These are phyloP conservation scores for Tetraodon nigroviridis DNA, from an alignment of 2,113 vertebrate genomes.

Conservation along the genomic window DNA sequence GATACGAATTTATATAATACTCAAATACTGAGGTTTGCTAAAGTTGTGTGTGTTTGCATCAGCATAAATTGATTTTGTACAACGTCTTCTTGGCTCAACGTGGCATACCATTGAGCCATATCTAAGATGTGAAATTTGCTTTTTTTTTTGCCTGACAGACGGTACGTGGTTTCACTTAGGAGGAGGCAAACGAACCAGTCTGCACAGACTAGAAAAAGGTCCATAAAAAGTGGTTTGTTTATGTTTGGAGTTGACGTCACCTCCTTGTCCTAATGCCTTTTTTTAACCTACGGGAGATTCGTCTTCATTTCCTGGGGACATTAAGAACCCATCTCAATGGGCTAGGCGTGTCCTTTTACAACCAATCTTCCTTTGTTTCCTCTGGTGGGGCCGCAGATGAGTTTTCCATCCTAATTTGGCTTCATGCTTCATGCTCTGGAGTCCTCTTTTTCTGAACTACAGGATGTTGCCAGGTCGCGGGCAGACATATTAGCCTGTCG, in stretches of 20 bases:
- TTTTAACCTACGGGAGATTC: constrained; percentile 5
- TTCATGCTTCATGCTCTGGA: constrained; percentile 52
- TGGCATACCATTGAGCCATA: no score
- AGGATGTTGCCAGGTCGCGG: constrained; percentile 47
- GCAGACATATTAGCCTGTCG: constrained; percentile 34
- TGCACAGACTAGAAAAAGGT: no score
- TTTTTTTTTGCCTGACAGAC: no score
- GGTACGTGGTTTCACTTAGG: no score
- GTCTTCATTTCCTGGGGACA: constrained; percentile 22
- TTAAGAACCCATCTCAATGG: constrained; percentile 14
- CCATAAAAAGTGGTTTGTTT: no score
- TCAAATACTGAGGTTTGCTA: no score
- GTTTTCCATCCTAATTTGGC: constrained; percentile 56
- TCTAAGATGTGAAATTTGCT: no score
- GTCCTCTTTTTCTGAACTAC: constrained; percentile 33
- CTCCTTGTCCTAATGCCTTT: constrained; percentile 9
- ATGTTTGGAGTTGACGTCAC: background rate
- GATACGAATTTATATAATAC: no score
- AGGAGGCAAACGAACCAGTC: no score
- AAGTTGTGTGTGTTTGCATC: no score
- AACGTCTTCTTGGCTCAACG: no score
- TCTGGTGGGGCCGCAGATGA: constrained; percentile 38
- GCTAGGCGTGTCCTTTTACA: constrained; percentile 34
- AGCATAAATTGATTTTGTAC: no score
- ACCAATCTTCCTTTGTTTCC: constrained; percentile 42